phyloP scores from a whole-genome alignment of 2,113 vertebrate genomes.

The Pavo muticus region DNA sequence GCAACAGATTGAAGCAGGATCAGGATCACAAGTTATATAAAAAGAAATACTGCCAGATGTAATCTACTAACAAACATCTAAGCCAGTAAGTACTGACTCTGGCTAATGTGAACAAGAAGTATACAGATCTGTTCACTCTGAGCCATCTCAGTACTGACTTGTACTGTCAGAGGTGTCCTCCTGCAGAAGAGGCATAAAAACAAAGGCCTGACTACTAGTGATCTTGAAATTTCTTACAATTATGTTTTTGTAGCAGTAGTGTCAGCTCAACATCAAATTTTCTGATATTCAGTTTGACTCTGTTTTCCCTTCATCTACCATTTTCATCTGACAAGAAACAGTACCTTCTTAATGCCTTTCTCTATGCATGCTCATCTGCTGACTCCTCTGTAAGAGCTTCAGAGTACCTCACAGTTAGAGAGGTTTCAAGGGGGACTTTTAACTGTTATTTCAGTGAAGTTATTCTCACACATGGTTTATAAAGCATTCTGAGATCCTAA shows the following conservation, averaged over 20 bases:
- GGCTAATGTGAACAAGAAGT: not conserved
- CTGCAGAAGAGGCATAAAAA: not conserved
- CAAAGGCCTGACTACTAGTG: not conserved
- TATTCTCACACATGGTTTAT: conserved; percentile 45
- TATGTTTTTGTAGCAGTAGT: not conserved
- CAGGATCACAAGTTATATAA: not conserved
- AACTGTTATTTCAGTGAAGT: conserved; percentile 29
- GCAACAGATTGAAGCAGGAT: not conserved
- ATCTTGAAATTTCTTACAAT: not conserved
- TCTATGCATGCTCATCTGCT: not conserved
- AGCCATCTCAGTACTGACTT: not conserved
- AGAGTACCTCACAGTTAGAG: not conserved
- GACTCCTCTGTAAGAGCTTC: not conserved
- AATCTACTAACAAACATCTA: not conserved
- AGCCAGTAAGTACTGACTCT: not conserved
- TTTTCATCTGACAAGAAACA: not conserved
- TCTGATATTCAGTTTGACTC: not conserved
- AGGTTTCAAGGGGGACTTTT: not conserved
- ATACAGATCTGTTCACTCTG: not conserved
- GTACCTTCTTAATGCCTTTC: not conserved
- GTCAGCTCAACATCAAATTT: not conserved
- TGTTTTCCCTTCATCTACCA: not conserved
- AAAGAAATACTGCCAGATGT: not conserved
- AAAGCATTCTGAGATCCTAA: conserved; percentile 46
- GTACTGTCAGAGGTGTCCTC: not conserved